A percentile compares a stretch with the other conserved stretches of the same genome.
These are phyloP conservation scores for Miniopterus natalensis DNA, from an alignment of 2,113 vertebrate genomes.

Conservation along the genomic window DNA sequence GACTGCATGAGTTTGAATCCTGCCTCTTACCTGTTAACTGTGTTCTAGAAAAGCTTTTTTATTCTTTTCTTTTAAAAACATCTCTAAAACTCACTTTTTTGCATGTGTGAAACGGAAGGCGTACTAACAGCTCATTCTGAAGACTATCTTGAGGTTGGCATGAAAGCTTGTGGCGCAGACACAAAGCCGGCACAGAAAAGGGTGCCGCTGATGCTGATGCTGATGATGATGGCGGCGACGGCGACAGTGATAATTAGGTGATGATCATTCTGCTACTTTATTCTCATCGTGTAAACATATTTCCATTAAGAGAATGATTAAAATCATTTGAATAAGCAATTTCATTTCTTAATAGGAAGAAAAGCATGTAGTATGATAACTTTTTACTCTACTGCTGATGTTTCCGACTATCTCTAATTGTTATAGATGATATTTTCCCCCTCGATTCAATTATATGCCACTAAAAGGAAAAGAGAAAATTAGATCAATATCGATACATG, in stretches of 20 bases:
- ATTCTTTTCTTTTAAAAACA: neutral
- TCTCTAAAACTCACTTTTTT: neutral
- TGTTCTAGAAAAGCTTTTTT: neutral
- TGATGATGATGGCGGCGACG: too few species aligned
- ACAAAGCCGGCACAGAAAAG: neutral
- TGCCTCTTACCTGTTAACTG: neutral
- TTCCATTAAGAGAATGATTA: neutral
- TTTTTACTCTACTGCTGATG: neutral
- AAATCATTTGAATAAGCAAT: constrained; percentile 31
- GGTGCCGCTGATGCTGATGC: neutral
- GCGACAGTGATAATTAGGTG: neutral
- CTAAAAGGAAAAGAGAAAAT: constrained; percentile 57
- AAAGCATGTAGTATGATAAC: neutral
- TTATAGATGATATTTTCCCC: constrained; percentile 39
- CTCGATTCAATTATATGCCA: neutral
- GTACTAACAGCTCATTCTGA: neutral
- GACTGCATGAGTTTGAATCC: neutral
- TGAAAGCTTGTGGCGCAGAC: neutral
- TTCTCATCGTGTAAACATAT: neutral
- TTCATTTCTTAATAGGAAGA: constrained; percentile 3
- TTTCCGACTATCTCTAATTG: constrained; percentile 51
- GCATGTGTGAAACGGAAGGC: neutral
- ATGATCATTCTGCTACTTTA: neutral
- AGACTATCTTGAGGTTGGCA: neutral
- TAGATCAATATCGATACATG: constrained; percentile 70